Base-by-base conservation (phyloP, 2,113 vertebrate genomes). In the Rhombomys opimus region DNA sequence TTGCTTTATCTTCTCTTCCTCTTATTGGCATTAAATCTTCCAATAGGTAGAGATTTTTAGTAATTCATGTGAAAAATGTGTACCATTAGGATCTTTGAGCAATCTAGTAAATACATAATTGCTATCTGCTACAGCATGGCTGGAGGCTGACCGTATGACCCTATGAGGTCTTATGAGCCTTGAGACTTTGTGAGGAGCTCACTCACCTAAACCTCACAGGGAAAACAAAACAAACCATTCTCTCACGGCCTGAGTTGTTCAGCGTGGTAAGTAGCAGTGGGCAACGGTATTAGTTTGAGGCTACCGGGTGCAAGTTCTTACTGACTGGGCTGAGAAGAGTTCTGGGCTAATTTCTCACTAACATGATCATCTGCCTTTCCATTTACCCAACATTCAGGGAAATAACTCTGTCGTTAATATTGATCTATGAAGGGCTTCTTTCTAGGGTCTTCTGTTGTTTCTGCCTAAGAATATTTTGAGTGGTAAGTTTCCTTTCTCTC, bases 391-490 rank as follows among this genome's bases (percentile, higher is more conserved):
- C 41, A 87, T 32, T 77, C 54, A 91, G 22, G 94, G 46, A 81
- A 90, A 25, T 86, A 86, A 76, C 35, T 67, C 52, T 6, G 72
- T 84, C 27, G 90, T 65, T 70, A 0, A 57, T 59, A 85, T 41
- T 32, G 70, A 54, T 92, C 93, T 52, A 35, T 52, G 38, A 84
- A 30, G n/a, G 59, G 81, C 96, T 96, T 92, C 88, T 94, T 78
- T 87, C 70, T 86, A 50, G 18, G 38, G 14, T 30, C 12, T 81
- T 89, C 67, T 80, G 11, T 96, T 95, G 93, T n/a, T 67, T 68
- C 2, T 97, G 77, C 59, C 6, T 35, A 18, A 52, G 78, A 91
- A 41, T 41, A 0, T 73, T 73, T 1, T 73, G 80, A 81, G 54
- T 95, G 68, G 22, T 52, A 85, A 63, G 15, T 81, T 96, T 75